A percentile compares a stretch with the other conserved stretches of the same genome.
phyloP scores from a whole-genome alignment of 2,797 vertebrate genomes.

The Triplophysa bombifrons region DNA sequence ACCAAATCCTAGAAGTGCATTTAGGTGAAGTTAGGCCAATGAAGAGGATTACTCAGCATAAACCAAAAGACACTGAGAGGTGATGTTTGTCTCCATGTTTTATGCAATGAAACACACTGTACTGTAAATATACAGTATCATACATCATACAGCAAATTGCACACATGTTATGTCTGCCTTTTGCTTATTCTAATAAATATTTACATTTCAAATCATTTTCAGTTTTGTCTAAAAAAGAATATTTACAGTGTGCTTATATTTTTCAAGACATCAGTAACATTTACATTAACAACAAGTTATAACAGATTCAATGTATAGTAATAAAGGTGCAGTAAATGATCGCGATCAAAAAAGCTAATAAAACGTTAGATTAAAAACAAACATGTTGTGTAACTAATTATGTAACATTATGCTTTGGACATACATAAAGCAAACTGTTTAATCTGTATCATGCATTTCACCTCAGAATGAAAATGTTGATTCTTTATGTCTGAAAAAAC shows the following conservation, averaged over 20 bases:
- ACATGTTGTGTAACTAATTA: too few relatives aligned
- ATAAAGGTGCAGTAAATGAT: too few relatives aligned
- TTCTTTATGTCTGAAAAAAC: not conserved
- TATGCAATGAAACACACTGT: not conserved
- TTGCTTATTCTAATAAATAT: not conserved
- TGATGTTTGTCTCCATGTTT: slow-evolving; percentile 27
- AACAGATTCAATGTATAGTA: too few relatives aligned
- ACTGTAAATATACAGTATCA: not conserved
- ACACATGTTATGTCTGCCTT: not conserved
- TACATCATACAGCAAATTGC: too few relatives aligned
- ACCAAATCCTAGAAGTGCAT: not conserved
- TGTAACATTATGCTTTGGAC: not conserved
- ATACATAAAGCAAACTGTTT: not conserved
- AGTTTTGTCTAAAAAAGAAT: not conserved
- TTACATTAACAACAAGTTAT: too few relatives aligned
- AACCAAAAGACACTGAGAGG: slow-evolving; percentile 44
- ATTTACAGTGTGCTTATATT: not conserved
- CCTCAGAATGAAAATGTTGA: not conserved
- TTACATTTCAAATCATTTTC: not conserved
- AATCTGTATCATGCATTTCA: not conserved
- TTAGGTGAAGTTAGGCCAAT: slow-evolving; percentile 63
- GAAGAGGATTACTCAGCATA: slow-evolving; percentile 66
- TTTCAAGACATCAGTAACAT: too few relatives aligned
- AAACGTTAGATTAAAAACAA: not conserved
- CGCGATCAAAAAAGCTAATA: not conserved